These are phyloP conservation scores for Candidula unifasciata DNA, from an alignment of 2,888 invertebrate species.

Conservation along the genomic window DNA sequence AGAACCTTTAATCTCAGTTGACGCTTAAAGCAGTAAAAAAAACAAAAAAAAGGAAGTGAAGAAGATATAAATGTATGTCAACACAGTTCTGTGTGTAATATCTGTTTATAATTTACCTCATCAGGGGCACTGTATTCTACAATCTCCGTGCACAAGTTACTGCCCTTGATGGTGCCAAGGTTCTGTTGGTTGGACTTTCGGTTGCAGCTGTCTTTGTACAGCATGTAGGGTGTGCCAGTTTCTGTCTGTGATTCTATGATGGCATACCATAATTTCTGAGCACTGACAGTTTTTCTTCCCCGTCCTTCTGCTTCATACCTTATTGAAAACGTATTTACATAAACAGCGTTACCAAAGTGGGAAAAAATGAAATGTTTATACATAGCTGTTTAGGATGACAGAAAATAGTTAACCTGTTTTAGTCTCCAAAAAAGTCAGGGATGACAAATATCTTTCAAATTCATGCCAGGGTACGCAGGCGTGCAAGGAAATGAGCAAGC, in stretches of 20 bases:
- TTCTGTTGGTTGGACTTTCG: constrained; percentile 98
- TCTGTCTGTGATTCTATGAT: constrained; percentile 96
- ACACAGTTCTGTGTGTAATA: too few species aligned
- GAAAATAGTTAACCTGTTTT: too few species aligned
- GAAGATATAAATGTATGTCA: too few species aligned
- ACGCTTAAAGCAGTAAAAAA: too few species aligned
- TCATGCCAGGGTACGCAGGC: too few species aligned
- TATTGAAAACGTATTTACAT: neutral
- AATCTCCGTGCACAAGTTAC: constrained; percentile 98
- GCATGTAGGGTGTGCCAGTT: constrained; percentile 98
- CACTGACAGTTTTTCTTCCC: constrained; percentile 81
- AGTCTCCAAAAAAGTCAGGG: too few species aligned
- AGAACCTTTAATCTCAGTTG: too few species aligned
- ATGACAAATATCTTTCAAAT: too few species aligned
- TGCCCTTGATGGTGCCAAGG: constrained; percentile 97
- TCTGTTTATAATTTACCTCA: constrained; percentile 81
- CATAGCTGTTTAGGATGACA: neutral
- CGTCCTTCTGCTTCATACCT: constrained; percentile 85
- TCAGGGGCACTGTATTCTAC: constrained; percentile 94
- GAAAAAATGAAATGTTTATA: neutral
- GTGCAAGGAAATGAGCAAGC: too few species aligned
- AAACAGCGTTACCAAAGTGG: neutral
- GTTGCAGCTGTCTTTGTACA: constrained; percentile 90
- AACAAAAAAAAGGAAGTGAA: too few species aligned
- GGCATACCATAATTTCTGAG: constrained; percentile 93